Evolutionary conservation across 2,888 invertebrate species (phyloP).

Genomic region (Chloroclysta siterata): DNA sequence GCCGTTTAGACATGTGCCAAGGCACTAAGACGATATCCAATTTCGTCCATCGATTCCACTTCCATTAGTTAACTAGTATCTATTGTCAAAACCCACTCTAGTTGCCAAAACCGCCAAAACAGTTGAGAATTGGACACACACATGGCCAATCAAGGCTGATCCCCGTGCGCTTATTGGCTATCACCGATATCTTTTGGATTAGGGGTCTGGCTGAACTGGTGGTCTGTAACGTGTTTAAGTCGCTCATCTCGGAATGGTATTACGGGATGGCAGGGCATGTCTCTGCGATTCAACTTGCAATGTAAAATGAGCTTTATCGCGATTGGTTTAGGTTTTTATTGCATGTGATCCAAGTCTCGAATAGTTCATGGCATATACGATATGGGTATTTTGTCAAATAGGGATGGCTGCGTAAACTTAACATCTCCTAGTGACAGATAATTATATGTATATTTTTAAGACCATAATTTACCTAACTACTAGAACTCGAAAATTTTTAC

Average conservation of each 20-base stretch:
- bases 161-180: conserved; percentile 51
- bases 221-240: conserved; percentile 78
- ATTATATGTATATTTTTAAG: too few relatives aligned
- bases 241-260: conserved; percentile 83
- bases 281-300: conserved; percentile 13
- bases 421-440: too few relatives aligned
- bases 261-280: conserved; percentile 56
- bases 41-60: conserved; percentile 66
- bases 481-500: too few relatives aligned
- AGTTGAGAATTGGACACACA: conserved; percentile 69
- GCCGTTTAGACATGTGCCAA: conserved; percentile 4
- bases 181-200: conserved; percentile 43
- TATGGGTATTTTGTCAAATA: neutral
- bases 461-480: too few relatives aligned
- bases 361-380: neutral
- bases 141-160: conserved; percentile 57
- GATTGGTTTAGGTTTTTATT: neutral
- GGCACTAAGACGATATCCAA: conserved; percentile 63
- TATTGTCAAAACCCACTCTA: conserved; percentile 81
- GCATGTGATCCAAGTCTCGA: neutral
- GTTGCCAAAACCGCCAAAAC: conserved; percentile 75
- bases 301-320: conserved; percentile 51
- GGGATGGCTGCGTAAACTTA: neutral
- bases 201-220: conserved; percentile 60
- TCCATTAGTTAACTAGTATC: conserved; percentile 77